Percentiles rank a stretch among this genome's conserved stretches.
These are phyloP conservation scores for Rhinatrema bivittatum DNA, from an alignment of 2,797 vertebrate genomes.

Conservation along the genomic window DNA sequence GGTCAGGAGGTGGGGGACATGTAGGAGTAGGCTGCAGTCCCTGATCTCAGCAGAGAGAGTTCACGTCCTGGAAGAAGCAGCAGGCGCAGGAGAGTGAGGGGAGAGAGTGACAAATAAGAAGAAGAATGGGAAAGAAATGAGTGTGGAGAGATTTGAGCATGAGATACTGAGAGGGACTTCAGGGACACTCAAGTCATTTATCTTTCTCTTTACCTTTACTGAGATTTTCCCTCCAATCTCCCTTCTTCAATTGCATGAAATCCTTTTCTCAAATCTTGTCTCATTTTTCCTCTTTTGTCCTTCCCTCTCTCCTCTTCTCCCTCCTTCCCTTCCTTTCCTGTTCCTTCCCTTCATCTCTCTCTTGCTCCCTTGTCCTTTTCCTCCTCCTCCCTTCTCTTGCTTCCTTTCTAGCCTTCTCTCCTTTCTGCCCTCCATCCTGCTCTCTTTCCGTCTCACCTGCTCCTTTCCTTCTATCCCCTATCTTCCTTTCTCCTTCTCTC, in stretches of 20 bases:
- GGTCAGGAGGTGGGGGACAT: slow-evolving; percentile 25
- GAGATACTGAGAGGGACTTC: slow-evolving; percentile 68
- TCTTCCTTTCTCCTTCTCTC: not conserved
- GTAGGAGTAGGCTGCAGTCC: slow-evolving; percentile 18
- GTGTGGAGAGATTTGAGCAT: slow-evolving; percentile 71
- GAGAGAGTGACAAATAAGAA: slow-evolving; percentile 30
- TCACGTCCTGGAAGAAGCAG: not conserved
- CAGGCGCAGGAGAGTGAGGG: not conserved
- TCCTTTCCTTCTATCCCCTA: not conserved
- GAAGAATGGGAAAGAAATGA: slow-evolving; percentile 95
- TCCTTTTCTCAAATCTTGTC: too few species aligned
- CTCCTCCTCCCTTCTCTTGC: slow-evolving; percentile 39
- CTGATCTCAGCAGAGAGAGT: slow-evolving; percentile 5
- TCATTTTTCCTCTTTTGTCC: not conserved
- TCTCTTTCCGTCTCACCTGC: not conserved
- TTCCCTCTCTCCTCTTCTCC: slow-evolving; percentile 58
- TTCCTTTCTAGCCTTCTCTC: slow-evolving; percentile 8
- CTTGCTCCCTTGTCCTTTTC: slow-evolving; percentile 39
- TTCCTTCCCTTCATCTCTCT: not conserved
- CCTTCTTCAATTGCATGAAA: too few species aligned
- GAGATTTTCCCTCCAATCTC: too few species aligned
- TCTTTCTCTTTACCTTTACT: not conserved
- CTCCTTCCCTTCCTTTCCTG: slow-evolving; percentile 42
- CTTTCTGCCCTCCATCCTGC: not conserved
- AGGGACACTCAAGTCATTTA: not conserved